phyloP scores from a whole-genome alignment of 2,888 invertebrate species.

The Agrilus mali region DNA sequence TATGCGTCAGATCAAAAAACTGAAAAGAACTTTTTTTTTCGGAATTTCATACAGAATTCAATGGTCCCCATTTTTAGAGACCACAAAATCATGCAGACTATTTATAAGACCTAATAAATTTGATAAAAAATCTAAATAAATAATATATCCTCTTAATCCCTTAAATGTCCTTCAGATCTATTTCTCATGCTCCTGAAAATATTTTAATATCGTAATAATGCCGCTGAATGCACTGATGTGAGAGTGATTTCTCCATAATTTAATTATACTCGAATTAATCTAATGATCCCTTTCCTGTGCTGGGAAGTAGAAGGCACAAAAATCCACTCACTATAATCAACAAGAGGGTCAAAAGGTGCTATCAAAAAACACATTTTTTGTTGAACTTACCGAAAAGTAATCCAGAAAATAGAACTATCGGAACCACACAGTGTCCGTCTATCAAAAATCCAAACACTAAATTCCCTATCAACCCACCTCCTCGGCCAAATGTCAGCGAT shows the following conservation, averaged over 20 bases:
- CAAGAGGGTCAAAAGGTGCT: constrained; percentile 1
- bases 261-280: constrained; percentile 34
- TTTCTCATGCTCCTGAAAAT: too few relatives aligned
- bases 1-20: too few relatives aligned
- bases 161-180: too few relatives aligned
- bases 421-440: constrained; percentile 65
- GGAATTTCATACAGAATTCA: too few relatives aligned
- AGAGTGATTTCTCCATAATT: not conserved
- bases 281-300: constrained; percentile 59
- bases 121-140: too few relatives aligned
- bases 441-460: constrained; percentile 67
- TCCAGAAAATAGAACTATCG: constrained; percentile 58
- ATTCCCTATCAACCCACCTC: constrained; percentile 65
- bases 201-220: too few relatives aligned
- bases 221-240: not conserved
- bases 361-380: not conserved
- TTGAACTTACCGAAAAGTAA: constrained; percentile 57
- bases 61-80: too few relatives aligned
- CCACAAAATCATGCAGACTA: too few relatives aligned
- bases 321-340: constrained; percentile 52
- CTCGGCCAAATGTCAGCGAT: constrained; percentile 64
- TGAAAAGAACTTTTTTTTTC: too few relatives aligned
- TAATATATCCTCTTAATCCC: too few relatives aligned
- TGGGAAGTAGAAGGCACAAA: constrained; percentile 62
- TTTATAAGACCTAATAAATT: too few relatives aligned